Percentiles rank a stretch among this genome's conserved stretches.
These are phyloP conservation scores for Pristionchus pacificus DNA, from an alignment of 1,140 invertebrate genomes.

Conservation along the genomic window DNA sequence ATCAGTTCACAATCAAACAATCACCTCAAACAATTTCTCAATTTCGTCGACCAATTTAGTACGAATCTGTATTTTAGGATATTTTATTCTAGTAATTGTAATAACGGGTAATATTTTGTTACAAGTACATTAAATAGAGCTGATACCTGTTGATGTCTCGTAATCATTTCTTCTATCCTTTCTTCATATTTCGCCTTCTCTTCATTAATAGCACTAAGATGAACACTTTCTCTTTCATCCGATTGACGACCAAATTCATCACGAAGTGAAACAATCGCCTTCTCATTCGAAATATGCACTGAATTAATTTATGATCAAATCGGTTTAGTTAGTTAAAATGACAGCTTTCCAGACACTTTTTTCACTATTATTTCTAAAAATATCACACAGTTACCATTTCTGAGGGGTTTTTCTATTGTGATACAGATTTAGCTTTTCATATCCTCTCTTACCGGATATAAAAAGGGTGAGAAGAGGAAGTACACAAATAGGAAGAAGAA, in stretches of 20 bases:
- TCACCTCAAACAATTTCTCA: constrained; percentile 1
- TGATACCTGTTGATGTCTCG: neutral
- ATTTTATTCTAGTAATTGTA: too few species aligned
- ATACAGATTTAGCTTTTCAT: too few species aligned
- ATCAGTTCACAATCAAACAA: neutral
- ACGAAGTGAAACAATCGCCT: neutral
- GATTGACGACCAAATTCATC: neutral
- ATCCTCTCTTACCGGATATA: too few species aligned
- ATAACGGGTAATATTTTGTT: too few species aligned
- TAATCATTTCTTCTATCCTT: neutral
- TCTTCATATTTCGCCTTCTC: neutral
- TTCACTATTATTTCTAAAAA: too few species aligned
- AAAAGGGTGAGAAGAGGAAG: neutral
- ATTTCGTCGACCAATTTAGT: neutral
- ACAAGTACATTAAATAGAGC: too few species aligned
- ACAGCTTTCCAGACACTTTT: too few species aligned
- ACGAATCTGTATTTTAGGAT: neutral
- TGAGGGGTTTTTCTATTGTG: too few species aligned
- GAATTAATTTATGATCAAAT: neutral
- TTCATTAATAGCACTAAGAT: neutral
- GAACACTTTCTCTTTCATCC: neutral
- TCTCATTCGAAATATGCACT: neutral
- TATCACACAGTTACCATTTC: too few species aligned
- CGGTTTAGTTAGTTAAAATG: neutral
- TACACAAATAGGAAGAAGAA: neutral